Conservation (phyloP, 2,113 vertebrate genomes). For the Prunella fulvescens region DNA sequence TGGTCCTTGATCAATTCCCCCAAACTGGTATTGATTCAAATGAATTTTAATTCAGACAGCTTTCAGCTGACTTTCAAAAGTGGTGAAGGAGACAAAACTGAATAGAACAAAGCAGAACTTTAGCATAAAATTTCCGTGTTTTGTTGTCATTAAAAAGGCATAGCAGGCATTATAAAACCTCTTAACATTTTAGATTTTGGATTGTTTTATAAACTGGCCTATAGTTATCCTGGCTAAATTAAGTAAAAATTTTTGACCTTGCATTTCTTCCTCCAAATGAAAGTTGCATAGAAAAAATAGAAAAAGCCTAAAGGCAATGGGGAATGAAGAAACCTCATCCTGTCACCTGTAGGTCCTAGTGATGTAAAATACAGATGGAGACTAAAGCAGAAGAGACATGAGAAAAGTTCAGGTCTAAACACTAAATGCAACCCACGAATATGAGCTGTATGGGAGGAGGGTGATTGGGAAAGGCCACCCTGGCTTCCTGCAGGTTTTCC, state of each 20-base stretch:
- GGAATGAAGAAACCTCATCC: not conserved
- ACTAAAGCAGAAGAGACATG: not conserved
- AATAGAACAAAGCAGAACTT: not conserved
- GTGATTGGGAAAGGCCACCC: not conserved
- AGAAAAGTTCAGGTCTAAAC: not conserved
- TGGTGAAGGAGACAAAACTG: not conserved
- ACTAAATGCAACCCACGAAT: not conserved
- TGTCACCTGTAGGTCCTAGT: not conserved
- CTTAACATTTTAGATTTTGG: not conserved
- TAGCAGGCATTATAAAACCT: not conserved
- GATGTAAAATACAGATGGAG: not conserved
- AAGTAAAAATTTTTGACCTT: not conserved
- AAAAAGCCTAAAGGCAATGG: not conserved
- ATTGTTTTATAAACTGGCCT: not conserved
- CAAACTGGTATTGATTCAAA: not conserved
- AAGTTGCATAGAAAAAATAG: not conserved
- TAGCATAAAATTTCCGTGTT: not conserved
- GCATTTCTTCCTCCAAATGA: not conserved
- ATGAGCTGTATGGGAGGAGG: fast-evolving
- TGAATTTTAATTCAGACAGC: not conserved
- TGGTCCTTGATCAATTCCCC: not conserved
- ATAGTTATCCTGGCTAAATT: not conserved
- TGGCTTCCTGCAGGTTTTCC: not conserved
- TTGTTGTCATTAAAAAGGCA: not conserved
- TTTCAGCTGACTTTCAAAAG: not conserved